Evolutionary conservation across 2,113 vertebrate species (phyloP).

Genomic region (Hypanus sabinus): DNA sequence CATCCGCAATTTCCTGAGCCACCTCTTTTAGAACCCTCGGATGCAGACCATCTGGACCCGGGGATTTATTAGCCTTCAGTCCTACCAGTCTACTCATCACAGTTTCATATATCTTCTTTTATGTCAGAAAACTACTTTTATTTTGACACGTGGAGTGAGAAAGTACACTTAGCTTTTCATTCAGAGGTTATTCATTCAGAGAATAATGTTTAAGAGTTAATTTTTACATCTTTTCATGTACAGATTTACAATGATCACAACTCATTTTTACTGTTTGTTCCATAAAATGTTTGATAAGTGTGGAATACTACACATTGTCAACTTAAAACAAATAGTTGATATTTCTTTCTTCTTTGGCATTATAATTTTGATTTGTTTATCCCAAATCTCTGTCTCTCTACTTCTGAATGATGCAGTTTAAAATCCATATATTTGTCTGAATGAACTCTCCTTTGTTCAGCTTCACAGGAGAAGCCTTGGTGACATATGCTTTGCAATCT

Average conservation of each 20-base stretch:
- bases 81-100: too few species aligned
- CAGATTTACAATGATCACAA: neutral
- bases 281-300: neutral
- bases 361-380: too few species aligned
- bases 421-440: neutral
- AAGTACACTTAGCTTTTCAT: neutral
- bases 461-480: too few species aligned
- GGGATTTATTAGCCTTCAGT: too few species aligned
- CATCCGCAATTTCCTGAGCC: too few species aligned
- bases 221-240: neutral
- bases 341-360: neutral
- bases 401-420: too few species aligned
- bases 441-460: neutral
- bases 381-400: neutral
- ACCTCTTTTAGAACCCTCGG: too few species aligned
- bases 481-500: too few species aligned
- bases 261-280: neutral
- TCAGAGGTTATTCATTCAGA: neutral
- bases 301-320: neutral
- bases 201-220: neutral
- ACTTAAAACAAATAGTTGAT: neutral
- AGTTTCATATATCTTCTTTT: too few species aligned
- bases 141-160: neutral
- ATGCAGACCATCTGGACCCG: too few species aligned
- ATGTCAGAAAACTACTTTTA: neutral